phyloP scores from a whole-genome alignment of 2,797 vertebrate species.

The Mus minutoides region DNA sequence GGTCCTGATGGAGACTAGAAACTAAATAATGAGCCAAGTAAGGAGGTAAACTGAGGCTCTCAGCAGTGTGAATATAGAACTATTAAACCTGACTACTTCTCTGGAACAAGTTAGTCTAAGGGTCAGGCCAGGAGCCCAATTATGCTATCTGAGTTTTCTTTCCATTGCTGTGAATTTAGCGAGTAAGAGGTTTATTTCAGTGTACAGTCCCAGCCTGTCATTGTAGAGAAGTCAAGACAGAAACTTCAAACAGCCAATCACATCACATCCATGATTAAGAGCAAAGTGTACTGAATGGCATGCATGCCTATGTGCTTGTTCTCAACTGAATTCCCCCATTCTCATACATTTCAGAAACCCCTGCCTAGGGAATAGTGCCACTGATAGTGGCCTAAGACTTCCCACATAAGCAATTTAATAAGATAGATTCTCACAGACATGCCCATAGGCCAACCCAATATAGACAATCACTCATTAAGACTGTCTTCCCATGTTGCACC shows the following conservation, averaged over 20 bases:
- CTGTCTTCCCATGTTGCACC: not conserved
- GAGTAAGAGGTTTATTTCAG: not conserved
- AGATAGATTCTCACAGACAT: not conserved
- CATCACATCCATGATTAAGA: not conserved
- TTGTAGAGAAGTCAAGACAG: not conserved
- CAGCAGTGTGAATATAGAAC: not conserved
- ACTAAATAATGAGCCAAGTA: not conserved
- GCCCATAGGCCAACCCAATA: not conserved
- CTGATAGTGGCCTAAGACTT: not conserved
- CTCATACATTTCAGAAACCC: not conserved
- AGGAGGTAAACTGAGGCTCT: not conserved
- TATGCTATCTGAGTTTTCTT: not conserved
- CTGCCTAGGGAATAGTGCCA: not conserved
- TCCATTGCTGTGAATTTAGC: not conserved
- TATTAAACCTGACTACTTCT: not conserved
- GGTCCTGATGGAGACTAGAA: not conserved
- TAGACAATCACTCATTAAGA: not conserved
- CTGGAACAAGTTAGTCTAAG: not conserved
- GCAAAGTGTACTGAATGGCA: not conserved
- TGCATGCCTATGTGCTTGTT: not conserved
- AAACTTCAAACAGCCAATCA: not conserved
- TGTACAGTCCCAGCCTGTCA: not conserved
- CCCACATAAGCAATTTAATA: not conserved
- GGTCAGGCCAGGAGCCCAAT: not conserved
- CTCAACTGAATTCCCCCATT: not conserved